Evolutionary conservation across 2,888 invertebrate species (phyloP).

Genomic region (Allacma fusca): DNA sequence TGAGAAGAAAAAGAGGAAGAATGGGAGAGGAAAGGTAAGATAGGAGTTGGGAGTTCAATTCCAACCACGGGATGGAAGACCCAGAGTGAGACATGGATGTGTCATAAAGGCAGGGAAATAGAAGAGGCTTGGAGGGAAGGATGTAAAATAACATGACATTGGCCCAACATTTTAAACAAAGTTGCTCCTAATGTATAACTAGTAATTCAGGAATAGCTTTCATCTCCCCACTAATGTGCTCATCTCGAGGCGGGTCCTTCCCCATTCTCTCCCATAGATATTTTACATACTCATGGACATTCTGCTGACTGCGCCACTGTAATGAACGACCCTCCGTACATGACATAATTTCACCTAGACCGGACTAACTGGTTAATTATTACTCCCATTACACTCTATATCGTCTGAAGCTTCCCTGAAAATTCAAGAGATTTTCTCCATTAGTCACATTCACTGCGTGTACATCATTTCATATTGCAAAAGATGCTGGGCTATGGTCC

Average conservation of each 20-base stretch:
- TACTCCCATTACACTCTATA: conserved; percentile 9
- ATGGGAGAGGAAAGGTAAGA: neutral
- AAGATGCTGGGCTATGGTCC: neutral
- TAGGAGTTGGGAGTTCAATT: neutral
- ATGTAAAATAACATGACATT: conserved; percentile 4
- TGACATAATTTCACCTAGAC: conserved; percentile 20
- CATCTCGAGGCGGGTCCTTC: neutral
- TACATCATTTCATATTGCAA: neutral
- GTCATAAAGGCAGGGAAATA: neutral
- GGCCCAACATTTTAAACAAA: neutral
- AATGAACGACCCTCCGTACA: conserved; percentile 1
- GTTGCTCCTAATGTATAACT: neutral
- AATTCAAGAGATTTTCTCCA: conserved; percentile 17
- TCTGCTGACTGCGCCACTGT: too few species aligned
- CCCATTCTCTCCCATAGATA: neutral
- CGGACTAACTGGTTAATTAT: conserved; percentile 24
- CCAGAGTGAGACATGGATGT: conserved; percentile 1
- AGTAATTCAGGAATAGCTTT: conserved; percentile 22
- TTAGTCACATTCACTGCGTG: conserved; percentile 18
- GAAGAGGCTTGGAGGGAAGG: neutral
- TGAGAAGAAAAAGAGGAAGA: neutral
- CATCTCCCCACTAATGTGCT: conserved; percentile 8
- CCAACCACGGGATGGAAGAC: neutral
- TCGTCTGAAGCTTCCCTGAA: neutral
- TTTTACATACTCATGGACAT: too few species aligned